Base-by-base conservation (phyloP, 2,888 invertebrate species). In the Mythimna loreyi region DNA sequence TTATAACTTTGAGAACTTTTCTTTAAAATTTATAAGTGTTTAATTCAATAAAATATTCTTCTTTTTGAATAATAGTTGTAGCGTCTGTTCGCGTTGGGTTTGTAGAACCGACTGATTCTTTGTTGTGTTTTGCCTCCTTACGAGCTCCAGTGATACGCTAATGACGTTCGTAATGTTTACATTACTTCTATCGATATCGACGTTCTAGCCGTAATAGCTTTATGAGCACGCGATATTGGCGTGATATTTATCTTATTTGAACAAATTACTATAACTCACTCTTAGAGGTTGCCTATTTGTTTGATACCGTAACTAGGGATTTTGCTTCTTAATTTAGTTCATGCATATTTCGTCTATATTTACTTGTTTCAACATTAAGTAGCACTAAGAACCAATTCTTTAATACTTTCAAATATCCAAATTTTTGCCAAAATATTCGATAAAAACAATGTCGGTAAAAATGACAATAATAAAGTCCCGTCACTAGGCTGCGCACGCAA, bases 71-170 rank as follows among this genome's bases (percentile, higher is more conserved):
- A 72, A 73, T 69, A 52, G 50, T 66, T 68, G 79, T 86, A 76
- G 72, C 91, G 93, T 90, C 91, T 90, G 84, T 83, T 88, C 87
- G 80, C 86, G 78, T 85, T 87, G 90, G 86, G 82, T 81, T 83
- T 86, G 88, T 91, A 86, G 88, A 90, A 91, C 89, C 90, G 92
- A 96, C 95, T 95, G 93, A 92, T 91, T 93, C 94, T 94, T 95
- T 94, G 93, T 95, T 94, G 89, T 95, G 94, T 93, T 94, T 93
- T 92, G 90, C 87, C 87, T 88, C 71, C 92, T 92, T 92, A 92
- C 92, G 88, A 89, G 89, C 89, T 90, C 87, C 90, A 89, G 89
- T 87, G 87, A 87, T 86, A 87, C 82, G 80, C 52, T 90, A 92
- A 92, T 75, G 92, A 49, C 75, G 93, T 83, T 43, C 84, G 67